Evolutionary conservation across 2,797 vertebrate genomes (phyloP), one percentile per base, ranked within the genome.

Genomic region (Neosilurus hyrtlii): DNA sequence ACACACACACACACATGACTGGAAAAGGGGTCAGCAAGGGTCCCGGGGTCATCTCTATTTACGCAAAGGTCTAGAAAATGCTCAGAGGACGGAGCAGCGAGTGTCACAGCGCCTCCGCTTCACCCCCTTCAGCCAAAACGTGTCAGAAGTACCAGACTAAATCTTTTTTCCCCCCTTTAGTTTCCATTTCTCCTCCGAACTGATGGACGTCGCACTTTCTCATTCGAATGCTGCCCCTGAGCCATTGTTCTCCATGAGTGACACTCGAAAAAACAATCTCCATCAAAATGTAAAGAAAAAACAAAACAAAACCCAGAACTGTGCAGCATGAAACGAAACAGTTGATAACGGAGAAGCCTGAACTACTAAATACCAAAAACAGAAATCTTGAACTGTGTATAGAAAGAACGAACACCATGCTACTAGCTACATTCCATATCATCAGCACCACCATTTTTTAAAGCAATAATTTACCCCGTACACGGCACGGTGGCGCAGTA

Each of bases 11-110:
- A 30, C 62, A 67, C 15, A 35, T 30, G 10, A 67, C 88, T 92
- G 89, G 89, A 87, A 90, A 59, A 90, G 90, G 93, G 90, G 91
- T 92, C 92, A 90, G 86, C 85, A 77, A 84, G 87, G 91, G 91
- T 95, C 93, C 89, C 71, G 89, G 89, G 95, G 94, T 96, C 93
- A 95, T 94, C 92, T 94, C 91, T 95, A 92, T 94, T 95, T 93
- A 93, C 89, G 87, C 89, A 91, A 91, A 92, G 91, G 90, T 92
- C 87, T 89, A 80, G 86, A 89, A 91, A 92, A 91, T 83, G 86
- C 83, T 91, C 84, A 62, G 85, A 92, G 92, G 91, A 89, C 89
- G 82, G 88, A 85, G 86, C 74, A 86, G 78, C 76, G 87, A 90
- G 91, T 89, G 90, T 89, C 91, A 91, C 88, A 89, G 88, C 86